Percentiles rank a stretch among this genome's conserved stretches.
These are phyloP conservation scores for Parnassius mnemosyne DNA, from an alignment of 2,888 invertebrate genomes.

Conservation along the genomic window DNA sequence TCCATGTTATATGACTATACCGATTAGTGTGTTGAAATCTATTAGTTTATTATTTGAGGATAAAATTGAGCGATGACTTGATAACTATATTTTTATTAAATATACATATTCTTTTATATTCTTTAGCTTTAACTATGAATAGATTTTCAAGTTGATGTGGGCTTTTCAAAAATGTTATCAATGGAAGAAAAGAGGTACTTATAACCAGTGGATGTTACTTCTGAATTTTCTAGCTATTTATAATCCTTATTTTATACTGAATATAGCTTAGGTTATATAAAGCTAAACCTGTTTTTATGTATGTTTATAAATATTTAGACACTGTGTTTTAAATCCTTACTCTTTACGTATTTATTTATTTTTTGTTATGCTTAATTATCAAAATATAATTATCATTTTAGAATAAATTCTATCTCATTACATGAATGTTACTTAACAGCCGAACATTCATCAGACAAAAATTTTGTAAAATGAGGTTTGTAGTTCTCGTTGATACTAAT, in stretches of 20 bases:
- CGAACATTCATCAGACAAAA: conserved; percentile 46
- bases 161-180: conserved; percentile 77
- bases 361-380: conserved; percentile 57
- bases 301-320: conserved; percentile 29
- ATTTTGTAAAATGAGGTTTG: conserved; percentile 47
- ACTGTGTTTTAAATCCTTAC: conserved; percentile 43
- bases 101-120: conserved; percentile 57
- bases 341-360: conserved; percentile 60
- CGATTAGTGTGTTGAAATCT: conserved; percentile 59
- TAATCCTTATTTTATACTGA: conserved; percentile 38
- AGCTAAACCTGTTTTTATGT: conserved; percentile 23
- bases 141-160: conserved; percentile 77
- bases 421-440: conserved; percentile 56
- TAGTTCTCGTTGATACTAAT: conserved; percentile 66
- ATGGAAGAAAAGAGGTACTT: conserved; percentile 76
- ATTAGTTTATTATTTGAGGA: conserved; percentile 63
- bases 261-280: conserved; percentile 13
- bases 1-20: conserved; percentile 67
- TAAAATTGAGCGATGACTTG: conserved; percentile 57
- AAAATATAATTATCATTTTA: conserved; percentile 52
- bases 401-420: conserved; percentile 56
- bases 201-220: conserved; percentile 71
- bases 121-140: conserved; percentile 69
- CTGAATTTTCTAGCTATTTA: conserved; percentile 48
- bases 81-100: conserved; percentile 63